Evolutionary conservation across 2,797 vertebrate species (phyloP).

Genomic region (Hirundo rustica): DNA sequence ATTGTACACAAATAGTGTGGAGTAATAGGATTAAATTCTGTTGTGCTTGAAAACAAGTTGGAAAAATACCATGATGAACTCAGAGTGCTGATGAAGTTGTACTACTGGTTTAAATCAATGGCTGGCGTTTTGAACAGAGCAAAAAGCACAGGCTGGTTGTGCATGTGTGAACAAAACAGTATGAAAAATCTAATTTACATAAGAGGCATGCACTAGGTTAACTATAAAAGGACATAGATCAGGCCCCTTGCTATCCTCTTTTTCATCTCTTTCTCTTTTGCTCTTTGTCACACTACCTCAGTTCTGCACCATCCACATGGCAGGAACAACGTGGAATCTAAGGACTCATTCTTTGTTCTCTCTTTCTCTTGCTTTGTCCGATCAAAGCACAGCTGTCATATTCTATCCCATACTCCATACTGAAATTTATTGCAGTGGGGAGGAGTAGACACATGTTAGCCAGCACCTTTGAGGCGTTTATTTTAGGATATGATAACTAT

Average conservation of each 20-base stretch:
- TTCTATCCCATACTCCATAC: not conserved
- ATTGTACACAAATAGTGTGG: not conserved
- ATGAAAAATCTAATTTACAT: fast-evolving
- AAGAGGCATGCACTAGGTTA: not conserved
- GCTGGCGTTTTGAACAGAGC: not conserved
- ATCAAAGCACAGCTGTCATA: not conserved
- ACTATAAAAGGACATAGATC: not conserved
- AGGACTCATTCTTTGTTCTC: not conserved
- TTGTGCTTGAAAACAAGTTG: conserved; percentile 33
- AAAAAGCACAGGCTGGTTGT: not conserved
- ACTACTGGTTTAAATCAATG: not conserved
- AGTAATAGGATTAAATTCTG: conserved; percentile 43
- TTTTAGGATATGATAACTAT: not conserved
- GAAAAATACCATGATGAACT: conserved; percentile 19
- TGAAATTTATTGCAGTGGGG: not conserved
- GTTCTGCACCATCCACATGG: not conserved
- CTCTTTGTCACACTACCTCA: not conserved
- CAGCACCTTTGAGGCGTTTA: not conserved
- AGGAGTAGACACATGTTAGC: not conserved
- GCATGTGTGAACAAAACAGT: not conserved
- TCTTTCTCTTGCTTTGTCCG: not conserved
- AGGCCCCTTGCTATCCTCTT: not conserved
- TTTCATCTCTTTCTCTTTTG: not conserved
- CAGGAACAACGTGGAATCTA: not conserved
- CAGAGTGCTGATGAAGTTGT: conserved; percentile 16